These are phyloP conservation scores for Cinara cedri DNA, from an alignment of 2,888 invertebrate species.

Conservation along the genomic window DNA sequence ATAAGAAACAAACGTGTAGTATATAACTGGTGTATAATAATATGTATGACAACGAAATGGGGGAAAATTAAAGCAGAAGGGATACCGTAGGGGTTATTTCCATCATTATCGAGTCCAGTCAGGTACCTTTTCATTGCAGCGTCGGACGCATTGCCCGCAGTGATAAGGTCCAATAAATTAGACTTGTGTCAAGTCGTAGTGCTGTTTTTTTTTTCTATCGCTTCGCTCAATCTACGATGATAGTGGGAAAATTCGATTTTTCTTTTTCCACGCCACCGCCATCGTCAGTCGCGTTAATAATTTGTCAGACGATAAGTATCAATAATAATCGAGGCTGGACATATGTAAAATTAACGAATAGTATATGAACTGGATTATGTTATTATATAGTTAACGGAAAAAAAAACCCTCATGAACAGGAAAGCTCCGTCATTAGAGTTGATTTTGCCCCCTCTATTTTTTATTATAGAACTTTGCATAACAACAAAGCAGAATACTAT, in stretches of 20 bases:
- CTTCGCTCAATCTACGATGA: neutral
- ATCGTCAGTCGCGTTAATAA: too few relatives aligned
- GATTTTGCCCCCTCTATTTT: too few relatives aligned
- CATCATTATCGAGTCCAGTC: conserved; percentile 1
- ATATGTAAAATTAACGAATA: too few relatives aligned
- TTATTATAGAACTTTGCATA: too few relatives aligned
- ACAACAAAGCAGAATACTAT: too few relatives aligned
- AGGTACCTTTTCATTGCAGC: conserved; percentile 20
- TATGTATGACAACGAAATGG: too few relatives aligned
- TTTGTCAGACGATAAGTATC: too few relatives aligned
- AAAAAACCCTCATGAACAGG: too few relatives aligned
- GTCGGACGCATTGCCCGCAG: conserved; percentile 12
- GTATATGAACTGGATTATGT: too few relatives aligned
- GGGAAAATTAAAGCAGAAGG: neutral
- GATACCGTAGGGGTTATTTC: neutral
- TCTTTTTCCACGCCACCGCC: neutral
- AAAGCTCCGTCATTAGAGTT: too few relatives aligned
- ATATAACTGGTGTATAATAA: neutral
- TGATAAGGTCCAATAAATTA: conserved; percentile 24
- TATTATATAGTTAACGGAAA: too few relatives aligned
- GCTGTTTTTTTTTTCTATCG: neutral
- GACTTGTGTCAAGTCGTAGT: neutral
- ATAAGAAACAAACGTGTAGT: neutral
- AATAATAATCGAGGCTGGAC: too few relatives aligned
- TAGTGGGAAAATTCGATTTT: conserved; percentile 12